Evolutionary conservation across 2,113 vertebrate species (phyloP).

Genomic region (Herpetotheres cachinnans): DNA sequence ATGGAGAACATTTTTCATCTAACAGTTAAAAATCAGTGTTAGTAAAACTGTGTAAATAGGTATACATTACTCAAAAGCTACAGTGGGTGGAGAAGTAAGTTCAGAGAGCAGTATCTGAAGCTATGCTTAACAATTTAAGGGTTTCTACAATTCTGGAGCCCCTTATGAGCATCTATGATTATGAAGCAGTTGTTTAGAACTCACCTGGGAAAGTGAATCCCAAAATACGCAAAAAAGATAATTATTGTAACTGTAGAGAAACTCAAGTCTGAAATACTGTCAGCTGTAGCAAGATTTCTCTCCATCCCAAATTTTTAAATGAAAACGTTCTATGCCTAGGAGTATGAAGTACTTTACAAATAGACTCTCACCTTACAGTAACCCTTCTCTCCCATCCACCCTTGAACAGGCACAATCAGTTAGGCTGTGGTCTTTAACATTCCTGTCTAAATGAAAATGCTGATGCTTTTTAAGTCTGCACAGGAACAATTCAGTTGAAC

Average conservation of each 20-base stretch:
- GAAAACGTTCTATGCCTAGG: neutral
- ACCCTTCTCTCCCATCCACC: neutral
- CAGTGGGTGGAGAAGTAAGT: neutral
- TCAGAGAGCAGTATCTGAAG: neutral
- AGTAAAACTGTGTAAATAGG: neutral
- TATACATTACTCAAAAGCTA: neutral
- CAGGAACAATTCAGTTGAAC: neutral
- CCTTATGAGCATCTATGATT: neutral
- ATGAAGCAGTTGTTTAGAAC: neutral
- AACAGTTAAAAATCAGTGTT: neutral
- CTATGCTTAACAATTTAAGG: neutral
- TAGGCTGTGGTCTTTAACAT: neutral
- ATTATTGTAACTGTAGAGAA: neutral
- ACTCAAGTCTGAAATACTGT: neutral
- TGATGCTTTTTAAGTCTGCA: neutral
- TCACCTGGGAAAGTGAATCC: neutral
- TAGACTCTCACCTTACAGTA: neutral
- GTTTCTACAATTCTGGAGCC: neutral
- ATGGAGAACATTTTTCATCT: neutral
- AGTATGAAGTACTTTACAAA: neutral
- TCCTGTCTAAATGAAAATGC: neutral
- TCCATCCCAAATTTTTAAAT: neutral
- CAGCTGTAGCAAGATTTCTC: neutral
- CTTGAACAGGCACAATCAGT: neutral
- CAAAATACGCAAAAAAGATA: neutral